phyloP scores from a whole-genome alignment of 2,888 invertebrate species.

The Nymphalis c-album region DNA sequence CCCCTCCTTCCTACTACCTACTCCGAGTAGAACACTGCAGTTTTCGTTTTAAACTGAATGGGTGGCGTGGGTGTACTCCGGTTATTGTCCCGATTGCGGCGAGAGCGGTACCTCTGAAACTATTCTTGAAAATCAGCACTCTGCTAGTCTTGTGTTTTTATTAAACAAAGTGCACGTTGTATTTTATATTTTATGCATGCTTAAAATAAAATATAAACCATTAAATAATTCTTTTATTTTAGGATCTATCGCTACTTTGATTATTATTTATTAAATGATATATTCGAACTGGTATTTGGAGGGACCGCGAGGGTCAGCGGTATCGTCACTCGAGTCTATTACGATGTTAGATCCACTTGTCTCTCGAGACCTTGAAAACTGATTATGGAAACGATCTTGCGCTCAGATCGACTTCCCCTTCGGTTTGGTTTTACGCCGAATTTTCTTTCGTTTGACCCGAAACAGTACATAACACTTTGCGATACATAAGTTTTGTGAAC shows the following conservation, averaged over 20 bases:
- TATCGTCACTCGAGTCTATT: constrained; percentile 52
- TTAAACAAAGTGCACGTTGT: constrained; percentile 14
- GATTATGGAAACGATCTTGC: constrained; percentile 36
- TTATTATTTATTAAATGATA: constrained; percentile 36
- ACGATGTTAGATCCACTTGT: constrained; percentile 40
- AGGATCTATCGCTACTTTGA: constrained; percentile 15
- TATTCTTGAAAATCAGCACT: constrained; percentile 33
- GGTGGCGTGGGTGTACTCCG: constrained; percentile 58
- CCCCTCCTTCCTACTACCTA: constrained; percentile 53
- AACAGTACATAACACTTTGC: background rate
- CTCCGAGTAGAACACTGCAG: constrained; percentile 54
- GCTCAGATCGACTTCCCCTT: constrained; percentile 22
- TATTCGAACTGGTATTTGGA: constrained; percentile 15
- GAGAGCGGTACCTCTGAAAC: constrained; percentile 36
- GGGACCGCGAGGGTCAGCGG: constrained; percentile 50
- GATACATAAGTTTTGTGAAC: background rate
- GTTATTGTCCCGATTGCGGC: constrained; percentile 47
- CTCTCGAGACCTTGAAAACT: constrained; percentile 44
- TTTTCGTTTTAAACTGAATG: constrained; percentile 65
- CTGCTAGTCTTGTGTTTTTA: constrained; percentile 25
- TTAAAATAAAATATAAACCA: background rate
- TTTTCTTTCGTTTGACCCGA: background rate
- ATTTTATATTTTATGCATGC: background rate
- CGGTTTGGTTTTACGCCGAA: background rate
- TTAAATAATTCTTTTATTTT: constrained; percentile 3